These are phyloP conservation scores for Acanthiza pusilla DNA, from an alignment of 2,797 vertebrate species.

Conservation along the genomic window DNA sequence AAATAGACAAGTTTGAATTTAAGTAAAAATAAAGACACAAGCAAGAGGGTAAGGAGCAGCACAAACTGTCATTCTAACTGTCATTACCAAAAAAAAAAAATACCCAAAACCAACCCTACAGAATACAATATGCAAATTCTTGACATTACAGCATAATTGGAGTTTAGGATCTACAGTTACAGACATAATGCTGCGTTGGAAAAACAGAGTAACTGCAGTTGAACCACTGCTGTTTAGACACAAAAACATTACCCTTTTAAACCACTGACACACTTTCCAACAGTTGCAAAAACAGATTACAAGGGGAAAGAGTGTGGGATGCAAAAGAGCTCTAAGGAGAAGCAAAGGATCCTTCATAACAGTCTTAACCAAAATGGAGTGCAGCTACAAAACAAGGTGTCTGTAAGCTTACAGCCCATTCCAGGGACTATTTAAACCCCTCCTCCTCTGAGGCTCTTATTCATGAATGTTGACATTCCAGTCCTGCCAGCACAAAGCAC, in stretches of 20 bases:
- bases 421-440: constrained; percentile 28
- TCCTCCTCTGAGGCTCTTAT: constrained; percentile 9
- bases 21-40: background rate
- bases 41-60: background rate
- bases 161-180: background rate
- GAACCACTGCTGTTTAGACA: background rate
- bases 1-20: background rate
- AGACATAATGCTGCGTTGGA: background rate
- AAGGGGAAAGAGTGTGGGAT: background rate
- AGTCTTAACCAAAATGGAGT: background rate
- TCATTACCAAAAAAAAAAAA: background rate
- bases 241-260: background rate
- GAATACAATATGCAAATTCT: background rate
- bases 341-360: background rate
- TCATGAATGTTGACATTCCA: constrained; percentile 56
- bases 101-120: too few relatives aligned
- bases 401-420: background rate
- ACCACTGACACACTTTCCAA: background rate
- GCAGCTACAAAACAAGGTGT: constrained; percentile 15
- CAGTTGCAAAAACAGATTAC: background rate
- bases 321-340: background rate
- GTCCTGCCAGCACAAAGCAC: constrained; percentile 31
- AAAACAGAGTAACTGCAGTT: background rate
- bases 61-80: background rate
- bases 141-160: background rate